Evolutionary conservation across 2,113 vertebrate species (phyloP).

Genomic region (Barnardius zonarius): DNA sequence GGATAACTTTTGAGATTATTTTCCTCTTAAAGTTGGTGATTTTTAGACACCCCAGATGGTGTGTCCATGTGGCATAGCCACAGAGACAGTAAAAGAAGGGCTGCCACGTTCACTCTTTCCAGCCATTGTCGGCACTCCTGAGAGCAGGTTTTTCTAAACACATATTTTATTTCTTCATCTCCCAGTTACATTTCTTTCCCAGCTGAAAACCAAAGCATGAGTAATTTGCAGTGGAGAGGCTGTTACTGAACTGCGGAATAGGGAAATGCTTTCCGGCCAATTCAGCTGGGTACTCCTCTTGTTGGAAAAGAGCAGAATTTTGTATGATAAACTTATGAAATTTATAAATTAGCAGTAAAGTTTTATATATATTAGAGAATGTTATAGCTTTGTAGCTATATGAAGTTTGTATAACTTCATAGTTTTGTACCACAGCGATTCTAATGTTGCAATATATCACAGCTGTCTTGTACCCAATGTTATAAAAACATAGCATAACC

Average conservation of each 20-base stretch:
- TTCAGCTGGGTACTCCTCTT: background rate
- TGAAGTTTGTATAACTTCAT: no score
- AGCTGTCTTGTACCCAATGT: no score
- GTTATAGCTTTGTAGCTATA: no score
- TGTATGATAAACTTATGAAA: no score
- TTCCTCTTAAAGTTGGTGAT: background rate
- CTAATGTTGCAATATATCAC: no score
- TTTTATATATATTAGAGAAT: no score
- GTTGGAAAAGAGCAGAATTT: no score
- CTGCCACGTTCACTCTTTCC: background rate
- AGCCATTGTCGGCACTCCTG: fast-evolving
- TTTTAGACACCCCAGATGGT: background rate
- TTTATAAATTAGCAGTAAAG: no score
- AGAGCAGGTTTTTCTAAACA: background rate
- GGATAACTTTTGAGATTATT: background rate
- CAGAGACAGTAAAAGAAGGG: background rate
- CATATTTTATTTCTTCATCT: background rate
- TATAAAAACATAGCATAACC: no score
- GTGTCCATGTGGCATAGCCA: background rate
- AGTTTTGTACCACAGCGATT: no score
- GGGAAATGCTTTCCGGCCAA: background rate
- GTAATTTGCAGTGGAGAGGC: background rate
- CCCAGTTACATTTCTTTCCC: background rate
- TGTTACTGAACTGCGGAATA: background rate
- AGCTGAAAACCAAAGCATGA: background rate